phyloP scores from a whole-genome alignment of 1,140 invertebrate species.

The Ceratoteleas bidentatus region DNA sequence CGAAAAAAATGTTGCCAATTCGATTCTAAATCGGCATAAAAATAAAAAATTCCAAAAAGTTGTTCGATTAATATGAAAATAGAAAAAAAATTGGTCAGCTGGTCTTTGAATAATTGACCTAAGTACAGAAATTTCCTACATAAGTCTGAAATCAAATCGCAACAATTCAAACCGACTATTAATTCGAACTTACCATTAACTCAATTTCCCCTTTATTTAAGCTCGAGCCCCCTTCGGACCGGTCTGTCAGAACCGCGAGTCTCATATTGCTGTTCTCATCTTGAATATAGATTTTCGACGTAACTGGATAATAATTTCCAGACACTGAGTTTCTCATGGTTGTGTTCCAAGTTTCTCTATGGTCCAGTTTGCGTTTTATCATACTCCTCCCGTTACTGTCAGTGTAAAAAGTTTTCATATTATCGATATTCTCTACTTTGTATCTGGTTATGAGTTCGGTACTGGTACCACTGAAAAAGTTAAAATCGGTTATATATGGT shows the following conservation, averaged over 20 bases:
- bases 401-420: constrained; percentile 90
- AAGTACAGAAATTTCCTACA: no score
- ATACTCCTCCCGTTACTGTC: constrained; percentile 96
- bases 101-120: no score
- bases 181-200: constrained; percentile 85
- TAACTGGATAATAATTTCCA: constrained; percentile 97
- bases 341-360: constrained; percentile 88
- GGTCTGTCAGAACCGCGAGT: constrained; percentile 89
- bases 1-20: no score
- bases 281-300: constrained; percentile 88
- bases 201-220: constrained; percentile 89
- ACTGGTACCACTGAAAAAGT: constrained; percentile 79
- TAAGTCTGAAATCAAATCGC: no score
- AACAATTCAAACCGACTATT: no score
- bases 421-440: constrained; percentile 83
- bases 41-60: no score
- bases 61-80: no score
- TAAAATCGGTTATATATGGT: no score
- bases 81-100: no score
- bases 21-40: no score
- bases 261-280: constrained; percentile 81
- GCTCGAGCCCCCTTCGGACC: constrained; percentile 92
- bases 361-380: constrained; percentile 87
- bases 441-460: constrained; percentile 92
- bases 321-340: constrained; percentile 86